Conservation (phyloP, 2,113 vertebrate species). For the Dicaeum eximium region DNA sequence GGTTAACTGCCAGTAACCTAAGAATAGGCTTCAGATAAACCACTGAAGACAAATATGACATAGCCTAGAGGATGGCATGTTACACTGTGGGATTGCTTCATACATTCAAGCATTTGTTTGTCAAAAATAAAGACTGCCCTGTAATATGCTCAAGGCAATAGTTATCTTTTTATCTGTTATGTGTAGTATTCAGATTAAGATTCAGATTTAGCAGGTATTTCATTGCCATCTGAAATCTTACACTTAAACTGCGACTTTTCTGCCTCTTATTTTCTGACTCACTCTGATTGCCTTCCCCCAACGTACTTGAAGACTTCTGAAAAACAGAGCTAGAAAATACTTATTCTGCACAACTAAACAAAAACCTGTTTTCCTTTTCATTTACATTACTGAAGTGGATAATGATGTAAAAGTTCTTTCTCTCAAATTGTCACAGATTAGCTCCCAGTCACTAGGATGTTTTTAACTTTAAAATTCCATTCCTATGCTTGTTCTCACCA, state of each 20-base stretch:
- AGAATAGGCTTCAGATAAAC: neutral
- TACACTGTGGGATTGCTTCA: neutral
- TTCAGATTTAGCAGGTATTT: neutral
- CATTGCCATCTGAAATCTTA: neutral
- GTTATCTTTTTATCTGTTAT: neutral
- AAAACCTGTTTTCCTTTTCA: neutral
- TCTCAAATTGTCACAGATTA: neutral
- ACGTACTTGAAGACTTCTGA: neutral
- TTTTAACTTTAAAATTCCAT: neutral
- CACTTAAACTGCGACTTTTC: neutral
- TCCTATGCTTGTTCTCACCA: neutral
- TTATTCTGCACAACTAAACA: neutral
- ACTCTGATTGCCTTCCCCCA: neutral
- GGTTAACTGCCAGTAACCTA: neutral
- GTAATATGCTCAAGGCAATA: neutral
- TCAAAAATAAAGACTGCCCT: neutral
- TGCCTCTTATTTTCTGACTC: neutral
- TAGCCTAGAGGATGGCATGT: neutral
- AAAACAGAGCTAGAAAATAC: neutral
- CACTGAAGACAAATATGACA: neutral
- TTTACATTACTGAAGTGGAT: neutral
- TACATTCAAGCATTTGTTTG: neutral
- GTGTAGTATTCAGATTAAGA: neutral
- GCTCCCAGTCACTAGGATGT: neutral
- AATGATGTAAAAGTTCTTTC: neutral